Base-by-base conservation (phyloP, 2,888 invertebrate species). In the Ypsolopha scabrella region DNA sequence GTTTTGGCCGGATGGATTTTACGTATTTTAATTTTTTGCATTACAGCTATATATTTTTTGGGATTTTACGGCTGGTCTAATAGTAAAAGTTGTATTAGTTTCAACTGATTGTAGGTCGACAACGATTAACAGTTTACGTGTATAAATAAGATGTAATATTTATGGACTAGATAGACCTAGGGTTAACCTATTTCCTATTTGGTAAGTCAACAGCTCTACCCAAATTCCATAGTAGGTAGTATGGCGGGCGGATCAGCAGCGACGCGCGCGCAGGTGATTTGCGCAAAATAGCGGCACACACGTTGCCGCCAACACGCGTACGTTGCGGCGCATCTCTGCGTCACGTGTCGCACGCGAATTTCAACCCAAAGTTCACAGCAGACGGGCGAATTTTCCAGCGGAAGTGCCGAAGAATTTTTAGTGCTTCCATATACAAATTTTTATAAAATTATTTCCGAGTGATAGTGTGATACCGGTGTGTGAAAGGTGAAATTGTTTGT, bases 281-380 rank as follows among this genome's bases (percentile, higher is more conserved):
- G 72, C 74, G 79, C 83, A 81, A 80, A 82, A 61, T 71, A 65
- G 68, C 72, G 69, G 75, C 75, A 69, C 60, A 59, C 72, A 70
- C 70, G 68, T 63, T 60, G 69, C 69, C 61, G 75, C 67, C 34
- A 64, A 68, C 80, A 83, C 85, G 83, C 76, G 65, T 70, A 37
- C 61, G 55, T 54, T 53, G 55, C 62, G 59, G 63, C 66, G 60
- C 63, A 60, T 58, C 60, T 57, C 47, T 58, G 54, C 24, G 24
- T 24, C 55, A 52, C 53, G 52, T 43, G 50, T 51, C 51, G 14
- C 60, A 61, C 57, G 64, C 63, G 55, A 71, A 55, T 60, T 56
- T 55, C 59, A 52, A 65, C 69, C 59, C 58, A 72, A 68, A 54
- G 11, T 11, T 0, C 1, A 6, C 2, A 41, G 14, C 11, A 24